Conservation (phyloP, 2,888 invertebrate genomes). For the Cephus spinipes region DNA sequence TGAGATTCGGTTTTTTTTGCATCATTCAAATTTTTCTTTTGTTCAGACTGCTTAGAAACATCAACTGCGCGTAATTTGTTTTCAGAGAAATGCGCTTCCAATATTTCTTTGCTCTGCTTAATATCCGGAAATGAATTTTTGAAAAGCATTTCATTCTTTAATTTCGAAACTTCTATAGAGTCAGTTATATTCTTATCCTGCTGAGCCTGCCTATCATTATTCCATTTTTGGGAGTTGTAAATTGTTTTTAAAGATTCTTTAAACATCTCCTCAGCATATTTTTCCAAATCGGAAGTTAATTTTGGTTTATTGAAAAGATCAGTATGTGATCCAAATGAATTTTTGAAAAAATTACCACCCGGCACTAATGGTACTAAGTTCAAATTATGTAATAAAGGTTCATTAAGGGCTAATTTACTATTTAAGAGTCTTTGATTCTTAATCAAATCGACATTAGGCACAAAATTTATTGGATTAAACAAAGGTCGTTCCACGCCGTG, state of each 20-base stretch:
- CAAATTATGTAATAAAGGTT: constrained; percentile 48
- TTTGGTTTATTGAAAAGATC: constrained; percentile 55
- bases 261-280: constrained; percentile 63
- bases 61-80: constrained; percentile 41
- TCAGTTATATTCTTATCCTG: constrained; percentile 46
- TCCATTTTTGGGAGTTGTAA: constrained; percentile 64
- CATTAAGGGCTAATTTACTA: constrained; percentile 39
- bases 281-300: constrained; percentile 53
- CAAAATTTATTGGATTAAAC: constrained; percentile 61
- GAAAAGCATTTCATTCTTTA: constrained; percentile 53
- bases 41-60: constrained; percentile 28
- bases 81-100: constrained; percentile 58
- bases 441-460: constrained; percentile 56
- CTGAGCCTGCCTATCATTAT: constrained; percentile 49
- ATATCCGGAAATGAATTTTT: constrained; percentile 37
- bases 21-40: constrained; percentile 27
- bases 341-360: constrained; percentile 59
- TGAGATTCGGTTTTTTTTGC: constrained; percentile 46
- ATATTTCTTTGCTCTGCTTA: constrained; percentile 38
- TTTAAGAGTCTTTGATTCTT: constrained; percentile 57
- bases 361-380: constrained; percentile 57
- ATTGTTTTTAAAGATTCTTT: constrained; percentile 62
- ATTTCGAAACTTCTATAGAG: constrained; percentile 46
- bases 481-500: constrained; percentile 41
- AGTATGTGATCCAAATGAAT: constrained; percentile 42